These are phyloP conservation scores for Probosciger aterrimus DNA, from an alignment of 2,113 vertebrate species.

Conservation along the genomic window DNA sequence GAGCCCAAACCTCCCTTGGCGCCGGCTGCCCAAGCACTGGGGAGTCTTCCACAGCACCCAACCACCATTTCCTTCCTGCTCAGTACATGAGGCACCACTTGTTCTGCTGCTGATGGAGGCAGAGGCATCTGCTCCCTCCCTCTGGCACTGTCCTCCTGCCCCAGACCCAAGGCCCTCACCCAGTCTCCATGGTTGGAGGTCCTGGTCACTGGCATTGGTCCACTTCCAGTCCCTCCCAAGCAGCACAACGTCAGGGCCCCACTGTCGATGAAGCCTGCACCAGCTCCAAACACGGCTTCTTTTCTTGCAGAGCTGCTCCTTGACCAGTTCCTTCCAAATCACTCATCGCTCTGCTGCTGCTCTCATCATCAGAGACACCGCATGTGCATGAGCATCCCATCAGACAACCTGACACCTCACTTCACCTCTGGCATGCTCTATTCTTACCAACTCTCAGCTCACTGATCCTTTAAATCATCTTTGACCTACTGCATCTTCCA, in stretches of 20 bases:
- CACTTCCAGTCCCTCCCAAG: background rate
- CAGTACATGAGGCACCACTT: rapidly evolving
- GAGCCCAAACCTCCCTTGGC: background rate
- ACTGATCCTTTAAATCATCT: background rate
- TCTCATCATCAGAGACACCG: rapidly evolving
- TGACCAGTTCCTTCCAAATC: background rate
- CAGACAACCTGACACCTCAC: background rate
- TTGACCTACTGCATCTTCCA: background rate
- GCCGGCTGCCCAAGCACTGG: rapidly evolving
- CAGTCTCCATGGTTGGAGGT: rapidly evolving
- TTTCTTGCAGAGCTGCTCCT: background rate
- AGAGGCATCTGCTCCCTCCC: background rate
- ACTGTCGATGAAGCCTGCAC: rapidly evolving
- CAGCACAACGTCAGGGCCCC: rapidly evolving
- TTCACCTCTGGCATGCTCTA: background rate
- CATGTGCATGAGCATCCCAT: background rate
- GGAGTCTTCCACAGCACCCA: background rate
- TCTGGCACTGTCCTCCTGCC: rapidly evolving
- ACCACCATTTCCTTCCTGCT: background rate
- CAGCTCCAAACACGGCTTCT: background rate
- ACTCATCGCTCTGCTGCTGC: background rate
- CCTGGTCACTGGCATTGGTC: too few relatives aligned
- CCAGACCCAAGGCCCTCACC: background rate
- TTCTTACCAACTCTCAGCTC: background rate
- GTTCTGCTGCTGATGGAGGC: background rate